phyloP scores from a whole-genome alignment of 2,113 vertebrate species.

The Tretioscincus oriximinensis region DNA sequence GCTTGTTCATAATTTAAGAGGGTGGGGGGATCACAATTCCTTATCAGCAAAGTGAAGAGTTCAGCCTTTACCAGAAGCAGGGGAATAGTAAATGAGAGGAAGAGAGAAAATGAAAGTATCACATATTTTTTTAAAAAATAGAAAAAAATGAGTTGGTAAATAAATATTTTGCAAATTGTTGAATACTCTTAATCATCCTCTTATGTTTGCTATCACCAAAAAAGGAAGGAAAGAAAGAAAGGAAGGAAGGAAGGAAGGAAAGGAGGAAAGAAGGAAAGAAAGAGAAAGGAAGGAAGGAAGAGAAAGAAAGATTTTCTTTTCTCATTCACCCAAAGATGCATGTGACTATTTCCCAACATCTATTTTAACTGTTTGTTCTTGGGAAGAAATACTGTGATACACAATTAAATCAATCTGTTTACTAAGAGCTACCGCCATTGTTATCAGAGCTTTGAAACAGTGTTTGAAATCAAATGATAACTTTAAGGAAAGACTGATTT shows the following conservation, averaged over 20 bases:
- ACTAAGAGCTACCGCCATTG: no score
- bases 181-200: neutral
- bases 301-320: neutral
- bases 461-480: neutral
- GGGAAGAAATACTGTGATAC: neutral
- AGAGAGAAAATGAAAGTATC: neutral
- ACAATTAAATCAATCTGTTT: neutral
- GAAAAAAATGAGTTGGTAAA: neutral
- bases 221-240: neutral
- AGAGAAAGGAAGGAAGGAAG: no score
- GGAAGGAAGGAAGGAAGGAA: no score
- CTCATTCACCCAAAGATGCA: neutral
- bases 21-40: conserved; percentile 7
- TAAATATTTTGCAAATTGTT: neutral
- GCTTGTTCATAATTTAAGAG: conserved; percentile 1
- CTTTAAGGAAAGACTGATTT: neutral
- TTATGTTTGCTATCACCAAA: no score
- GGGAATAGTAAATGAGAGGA: neutral
- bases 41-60: neutral
- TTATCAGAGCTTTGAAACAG: neutral
- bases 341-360: neutral
- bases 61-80: neutral
- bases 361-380: neutral
- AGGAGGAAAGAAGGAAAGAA: neutral
- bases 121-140: neutral